These are phyloP conservation scores for Artemisiospiza belli DNA, from an alignment of 2,113 vertebrate genomes.

Conservation along the genomic window DNA sequence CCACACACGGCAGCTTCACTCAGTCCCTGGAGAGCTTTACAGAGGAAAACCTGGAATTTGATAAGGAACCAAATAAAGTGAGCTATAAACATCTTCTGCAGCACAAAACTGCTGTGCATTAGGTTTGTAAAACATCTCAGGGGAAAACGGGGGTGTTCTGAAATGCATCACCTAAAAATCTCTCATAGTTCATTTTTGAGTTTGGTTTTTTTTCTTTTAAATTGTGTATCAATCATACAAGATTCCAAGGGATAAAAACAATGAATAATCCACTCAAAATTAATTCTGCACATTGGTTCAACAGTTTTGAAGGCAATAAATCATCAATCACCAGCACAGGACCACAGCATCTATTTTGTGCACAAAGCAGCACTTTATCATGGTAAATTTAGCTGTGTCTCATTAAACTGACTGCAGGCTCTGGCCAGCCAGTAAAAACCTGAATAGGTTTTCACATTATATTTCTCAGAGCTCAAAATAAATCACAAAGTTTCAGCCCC, in stretches of 20 bases:
- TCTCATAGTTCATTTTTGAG: neutral
- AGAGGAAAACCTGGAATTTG: neutral
- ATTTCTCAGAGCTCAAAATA: conserved; percentile 43
- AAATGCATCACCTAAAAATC: neutral
- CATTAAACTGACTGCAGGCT: conserved; percentile 16
- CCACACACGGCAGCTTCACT: neutral
- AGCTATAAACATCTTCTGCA: neutral
- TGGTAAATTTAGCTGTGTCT: conserved; percentile 30
- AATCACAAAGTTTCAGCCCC: conserved; percentile 7
- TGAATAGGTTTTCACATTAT: conserved; percentile 20
- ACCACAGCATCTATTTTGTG: conserved; percentile 2
- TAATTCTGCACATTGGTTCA: neutral
- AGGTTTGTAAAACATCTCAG: neutral
- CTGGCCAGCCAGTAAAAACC: conserved; percentile 8
- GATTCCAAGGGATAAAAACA: neutral
- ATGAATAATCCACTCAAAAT: neutral
- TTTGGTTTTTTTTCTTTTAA: neutral
- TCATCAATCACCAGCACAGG: neutral
- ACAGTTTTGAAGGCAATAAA: neutral
- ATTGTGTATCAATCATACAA: neutral
- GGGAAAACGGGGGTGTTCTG: neutral
- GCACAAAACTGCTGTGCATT: neutral
- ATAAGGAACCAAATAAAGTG: neutral
- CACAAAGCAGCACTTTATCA: conserved; percentile 15
- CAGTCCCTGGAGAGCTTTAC: neutral